Evolutionary conservation across 1,140 invertebrate genomes (phyloP).

Genomic region (Lordiphosa mommai): DNA sequence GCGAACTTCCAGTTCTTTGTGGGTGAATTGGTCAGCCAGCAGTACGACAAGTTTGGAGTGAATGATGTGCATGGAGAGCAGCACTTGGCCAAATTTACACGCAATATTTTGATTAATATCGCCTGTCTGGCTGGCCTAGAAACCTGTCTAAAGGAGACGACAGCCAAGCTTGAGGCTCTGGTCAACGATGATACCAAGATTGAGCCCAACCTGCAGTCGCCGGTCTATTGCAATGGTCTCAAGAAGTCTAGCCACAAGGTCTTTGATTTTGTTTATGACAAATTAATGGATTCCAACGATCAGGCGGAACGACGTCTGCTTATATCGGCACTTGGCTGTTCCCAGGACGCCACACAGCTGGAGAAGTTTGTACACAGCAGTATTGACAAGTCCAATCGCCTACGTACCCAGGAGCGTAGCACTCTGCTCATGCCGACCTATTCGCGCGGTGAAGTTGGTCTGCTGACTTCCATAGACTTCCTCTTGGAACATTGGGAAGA

Average conservation of each 20-base stretch:
- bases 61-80: conserved; percentile 73
- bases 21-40: conserved; percentile 62
- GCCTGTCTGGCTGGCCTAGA: conserved; percentile 80
- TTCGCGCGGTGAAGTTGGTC: conserved; percentile 53
- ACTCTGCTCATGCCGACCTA: conserved; percentile 59
- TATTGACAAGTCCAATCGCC: conserved; percentile 35
- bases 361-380: conserved; percentile 61
- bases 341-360: conserved; percentile 59
- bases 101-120: conserved; percentile 79
- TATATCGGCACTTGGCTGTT: conserved; percentile 83
- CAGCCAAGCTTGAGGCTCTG: conserved; percentile 55
- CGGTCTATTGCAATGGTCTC: conserved; percentile 85
- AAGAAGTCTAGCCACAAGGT: conserved; percentile 82
- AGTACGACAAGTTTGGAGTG: conserved; percentile 72
- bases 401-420: conserved; percentile 59
- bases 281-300: conserved; percentile 82
- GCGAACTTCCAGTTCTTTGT: conserved; percentile 51
- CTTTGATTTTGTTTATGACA: conserved; percentile 84
- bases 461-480: conserved; percentile 55
- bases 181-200: conserved; percentile 78
- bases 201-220: conserved; percentile 60
- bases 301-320: conserved; percentile 81
- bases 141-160: conserved; percentile 80
- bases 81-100: conserved; percentile 70
- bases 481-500: conserved; percentile 44